Conservation (phyloP, 2,113 vertebrate species). For the Tenrec ecaudatus region DNA sequence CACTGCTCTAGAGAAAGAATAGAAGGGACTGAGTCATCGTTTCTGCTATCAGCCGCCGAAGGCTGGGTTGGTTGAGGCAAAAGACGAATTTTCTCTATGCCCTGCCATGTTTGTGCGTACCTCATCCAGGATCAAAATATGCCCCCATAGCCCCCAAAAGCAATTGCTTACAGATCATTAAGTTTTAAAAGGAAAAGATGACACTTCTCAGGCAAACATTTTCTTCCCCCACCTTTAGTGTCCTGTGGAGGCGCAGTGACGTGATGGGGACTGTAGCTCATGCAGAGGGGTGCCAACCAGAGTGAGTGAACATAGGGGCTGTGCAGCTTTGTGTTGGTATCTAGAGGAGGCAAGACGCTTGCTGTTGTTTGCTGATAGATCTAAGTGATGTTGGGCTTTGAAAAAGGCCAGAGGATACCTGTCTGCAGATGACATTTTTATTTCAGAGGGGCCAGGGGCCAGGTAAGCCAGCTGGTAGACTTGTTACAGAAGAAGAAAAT, state of each 20-base stretch:
- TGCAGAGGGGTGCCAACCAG: neutral
- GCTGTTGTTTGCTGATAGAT: neutral
- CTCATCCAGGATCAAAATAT: neutral
- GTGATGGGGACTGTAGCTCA: neutral
- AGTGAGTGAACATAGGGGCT: rapidly evolving
- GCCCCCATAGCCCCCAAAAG: neutral
- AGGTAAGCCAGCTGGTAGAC: neutral
- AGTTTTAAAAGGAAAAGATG: slow-evolving; percentile 49
- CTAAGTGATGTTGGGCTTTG: rapidly evolving
- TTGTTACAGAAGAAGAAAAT: neutral
- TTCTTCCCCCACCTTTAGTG: slow-evolving; percentile 30
- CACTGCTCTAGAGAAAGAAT: neutral
- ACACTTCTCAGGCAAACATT: slow-evolving; percentile 41
- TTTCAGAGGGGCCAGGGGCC: neutral
- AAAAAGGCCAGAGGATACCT: neutral
- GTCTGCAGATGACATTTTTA: rapidly evolving
- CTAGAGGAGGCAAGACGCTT: neutral
- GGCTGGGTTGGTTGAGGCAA: neutral
- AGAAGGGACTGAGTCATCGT: neutral
- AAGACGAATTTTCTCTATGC: neutral
- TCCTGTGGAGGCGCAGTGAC: neutral
- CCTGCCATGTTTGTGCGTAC: neutral
- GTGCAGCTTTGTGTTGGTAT: rapidly evolving
- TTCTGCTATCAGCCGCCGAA: neutral
- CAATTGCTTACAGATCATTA: slow-evolving; percentile 15